Percentiles rank a stretch among this genome's conserved stretches.
Evolutionary conservation across 2,888 invertebrate genomes (phyloP).

Genomic region (Nephrotoma flavescens): DNA sequence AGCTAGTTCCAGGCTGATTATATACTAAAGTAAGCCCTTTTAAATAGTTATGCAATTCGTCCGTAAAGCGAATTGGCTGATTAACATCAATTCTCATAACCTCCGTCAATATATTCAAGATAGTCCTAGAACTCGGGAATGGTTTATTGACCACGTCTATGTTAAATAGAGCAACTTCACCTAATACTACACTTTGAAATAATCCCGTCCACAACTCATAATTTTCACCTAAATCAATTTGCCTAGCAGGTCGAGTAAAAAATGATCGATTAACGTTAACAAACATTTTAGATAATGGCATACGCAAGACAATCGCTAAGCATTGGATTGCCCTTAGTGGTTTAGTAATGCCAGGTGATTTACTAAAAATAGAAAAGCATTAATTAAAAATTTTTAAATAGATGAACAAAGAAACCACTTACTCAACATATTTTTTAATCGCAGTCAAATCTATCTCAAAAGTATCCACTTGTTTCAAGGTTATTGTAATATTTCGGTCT

Average conservation of each 20-base stretch:
- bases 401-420: neutral
- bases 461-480: conserved; percentile 21
- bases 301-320: conserved; percentile 49
- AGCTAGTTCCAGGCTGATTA: conserved; percentile 17
- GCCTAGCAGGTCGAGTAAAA: conserved; percentile 40
- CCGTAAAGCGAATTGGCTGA: neutral
- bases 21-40: conserved; percentile 22
- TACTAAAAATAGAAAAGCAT: neutral
- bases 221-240: conserved; percentile 51
- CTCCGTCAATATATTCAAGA: conserved; percentile 14
- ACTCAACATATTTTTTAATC: conserved; percentile 19
- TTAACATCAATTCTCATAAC: neutral
- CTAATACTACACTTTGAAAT: conserved; percentile 83
- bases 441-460: conserved; percentile 20
- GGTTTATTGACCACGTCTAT: conserved; percentile 80
- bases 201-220: conserved; percentile 87
- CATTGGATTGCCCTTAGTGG: conserved; percentile 38
- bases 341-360: conserved; percentile 12
- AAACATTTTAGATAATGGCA: conserved; percentile 27
- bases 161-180: conserved; percentile 78
- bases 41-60: conserved; percentile 13
- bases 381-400: neutral
- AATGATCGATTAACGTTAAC: conserved; percentile 44
- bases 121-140: conserved; percentile 38
- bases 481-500: conserved; percentile 16